These are phyloP conservation scores for Equus przewalskii DNA, from an alignment of 2,113 vertebrate species.

Conservation along the genomic window DNA sequence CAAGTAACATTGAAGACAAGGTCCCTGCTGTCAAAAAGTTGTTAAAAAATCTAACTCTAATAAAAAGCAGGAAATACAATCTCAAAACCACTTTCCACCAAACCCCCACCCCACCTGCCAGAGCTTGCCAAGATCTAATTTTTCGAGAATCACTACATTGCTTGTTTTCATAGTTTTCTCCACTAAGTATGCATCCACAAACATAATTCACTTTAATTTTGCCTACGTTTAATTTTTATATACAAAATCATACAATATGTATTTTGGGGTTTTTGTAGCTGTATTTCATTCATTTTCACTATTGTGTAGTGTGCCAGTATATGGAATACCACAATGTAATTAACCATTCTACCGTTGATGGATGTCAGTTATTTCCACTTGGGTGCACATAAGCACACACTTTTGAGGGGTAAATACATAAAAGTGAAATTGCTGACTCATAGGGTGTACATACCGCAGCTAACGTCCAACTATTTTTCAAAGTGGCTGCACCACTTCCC, in stretches of 20 bases:
- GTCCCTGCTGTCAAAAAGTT: neutral
- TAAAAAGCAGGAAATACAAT: neutral
- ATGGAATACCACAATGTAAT: neutral
- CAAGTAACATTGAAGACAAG: neutral
- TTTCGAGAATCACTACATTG: neutral
- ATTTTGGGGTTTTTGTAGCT: neutral
- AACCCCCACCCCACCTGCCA: neutral
- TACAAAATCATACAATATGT: neutral
- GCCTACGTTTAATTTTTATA: neutral
- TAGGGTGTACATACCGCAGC: too few species aligned
- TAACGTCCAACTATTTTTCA: neutral
- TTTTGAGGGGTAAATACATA: neutral
- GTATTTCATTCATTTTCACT: neutral
- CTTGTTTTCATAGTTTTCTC: neutral
- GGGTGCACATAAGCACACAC: neutral
- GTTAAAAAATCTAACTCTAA: neutral
- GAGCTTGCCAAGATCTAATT: neutral
- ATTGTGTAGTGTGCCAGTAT: accelerated
- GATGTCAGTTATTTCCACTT: neutral
- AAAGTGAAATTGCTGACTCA: neutral
- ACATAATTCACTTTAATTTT: neutral
- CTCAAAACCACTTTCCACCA: neutral
- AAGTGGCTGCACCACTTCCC: too few species aligned
- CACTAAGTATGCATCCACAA: neutral
- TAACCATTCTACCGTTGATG: neutral